phyloP scores from a whole-genome alignment of 2,888 invertebrate species.

The Lagria hirta region DNA sequence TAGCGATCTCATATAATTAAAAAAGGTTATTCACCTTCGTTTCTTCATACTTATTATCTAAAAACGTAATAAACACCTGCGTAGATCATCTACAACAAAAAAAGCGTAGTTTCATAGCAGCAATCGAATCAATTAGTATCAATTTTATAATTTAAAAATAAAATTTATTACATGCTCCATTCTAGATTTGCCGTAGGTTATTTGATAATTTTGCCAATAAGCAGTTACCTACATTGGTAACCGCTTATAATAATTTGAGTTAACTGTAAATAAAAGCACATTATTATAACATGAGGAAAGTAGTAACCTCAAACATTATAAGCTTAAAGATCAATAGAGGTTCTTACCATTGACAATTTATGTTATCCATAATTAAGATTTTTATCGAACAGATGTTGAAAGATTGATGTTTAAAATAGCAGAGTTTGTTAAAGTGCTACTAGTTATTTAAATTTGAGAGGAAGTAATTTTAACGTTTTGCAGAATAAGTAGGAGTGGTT shows the following conservation, averaged over 20 bases:
- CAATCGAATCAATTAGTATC: constrained; percentile 16
- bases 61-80: no score
- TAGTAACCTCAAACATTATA: constrained; percentile 8
- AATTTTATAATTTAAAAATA: constrained; percentile 8
- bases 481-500: no score
- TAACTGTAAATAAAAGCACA: constrained; percentile 24
- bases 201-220: constrained; percentile 19
- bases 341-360: constrained; percentile 17
- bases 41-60: no score
- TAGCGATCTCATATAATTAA: no score
- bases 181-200: constrained; percentile 10
- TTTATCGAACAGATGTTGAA: constrained; percentile 14
- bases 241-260: constrained; percentile 2
- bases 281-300: constrained; percentile 15
- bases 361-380: constrained; percentile 19
- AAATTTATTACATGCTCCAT: constrained; percentile 16
- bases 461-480: no score
- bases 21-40: constrained; percentile 19
- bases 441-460: no score
- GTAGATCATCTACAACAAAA: constrained; percentile 14
- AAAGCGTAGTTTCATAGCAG: no score
- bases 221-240: constrained; percentile 12
- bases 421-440: no score
- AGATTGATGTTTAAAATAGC: no score
- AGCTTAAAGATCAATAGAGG: constrained; percentile 3